These are phyloP conservation scores for Megalops cyprinoides DNA, from an alignment of 2,797 vertebrate genomes.

Conservation along the genomic window DNA sequence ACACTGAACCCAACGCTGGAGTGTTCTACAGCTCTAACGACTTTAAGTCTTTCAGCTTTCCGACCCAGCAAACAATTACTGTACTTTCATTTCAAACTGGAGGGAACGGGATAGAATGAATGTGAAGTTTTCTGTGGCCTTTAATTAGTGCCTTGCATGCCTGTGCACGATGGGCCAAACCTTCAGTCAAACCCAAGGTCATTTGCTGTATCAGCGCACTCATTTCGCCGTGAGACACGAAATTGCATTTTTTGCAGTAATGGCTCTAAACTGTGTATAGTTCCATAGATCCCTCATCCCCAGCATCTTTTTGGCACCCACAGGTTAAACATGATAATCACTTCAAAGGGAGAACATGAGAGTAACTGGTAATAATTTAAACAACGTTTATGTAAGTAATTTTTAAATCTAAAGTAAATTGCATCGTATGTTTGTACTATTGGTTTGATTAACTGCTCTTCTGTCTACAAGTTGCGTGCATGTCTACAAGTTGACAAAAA, in stretches of 20 bases:
- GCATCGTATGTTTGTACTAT: too few species aligned
- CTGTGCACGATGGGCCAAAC: background rate
- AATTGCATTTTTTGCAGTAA: background rate
- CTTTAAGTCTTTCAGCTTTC: background rate
- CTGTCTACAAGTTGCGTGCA: too few species aligned
- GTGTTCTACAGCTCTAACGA: background rate
- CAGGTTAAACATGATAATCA: too few species aligned
- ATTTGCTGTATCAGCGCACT: background rate
- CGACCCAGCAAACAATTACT: constrained; percentile 5
- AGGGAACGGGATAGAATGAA: constrained; percentile 4
- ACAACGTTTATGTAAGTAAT: too few species aligned
- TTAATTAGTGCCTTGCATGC: background rate
- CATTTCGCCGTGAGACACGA: background rate
- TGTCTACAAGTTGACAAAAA: too few species aligned
- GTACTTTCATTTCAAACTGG: constrained; percentile 5
- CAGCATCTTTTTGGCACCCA: too few species aligned
- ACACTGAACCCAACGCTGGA: background rate
- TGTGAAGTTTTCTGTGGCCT: background rate
- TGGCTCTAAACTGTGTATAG: background rate
- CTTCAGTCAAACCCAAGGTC: constrained; percentile 1
- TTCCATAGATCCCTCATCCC: too few species aligned
- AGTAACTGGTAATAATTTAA: too few species aligned
- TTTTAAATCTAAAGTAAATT: too few species aligned
- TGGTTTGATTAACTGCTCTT: too few species aligned
- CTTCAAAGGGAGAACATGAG: too few species aligned